Percentiles rank a stretch among this genome's conserved stretches.
phyloP scores from a whole-genome alignment of 2,113 vertebrate genomes.

The Planiliza haematocheilus region DNA sequence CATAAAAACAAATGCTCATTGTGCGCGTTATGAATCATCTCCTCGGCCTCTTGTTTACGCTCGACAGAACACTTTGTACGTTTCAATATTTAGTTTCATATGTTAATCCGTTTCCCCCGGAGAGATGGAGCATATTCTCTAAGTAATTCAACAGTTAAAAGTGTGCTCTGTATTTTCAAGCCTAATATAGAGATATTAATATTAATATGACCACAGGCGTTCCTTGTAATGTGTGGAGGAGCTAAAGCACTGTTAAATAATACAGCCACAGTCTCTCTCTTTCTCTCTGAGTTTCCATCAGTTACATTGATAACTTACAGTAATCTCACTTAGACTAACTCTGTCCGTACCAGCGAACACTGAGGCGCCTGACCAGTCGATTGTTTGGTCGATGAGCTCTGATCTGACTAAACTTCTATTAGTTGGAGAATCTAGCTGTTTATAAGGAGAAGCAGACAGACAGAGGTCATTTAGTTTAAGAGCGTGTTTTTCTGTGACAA shows the following conservation, averaged over 20 bases:
- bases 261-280: not conserved
- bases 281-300: not conserved
- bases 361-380: too few relatives aligned
- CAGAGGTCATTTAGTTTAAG: too few relatives aligned
- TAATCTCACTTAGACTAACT: not conserved
- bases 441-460: too few relatives aligned
- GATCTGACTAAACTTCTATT: too few relatives aligned
- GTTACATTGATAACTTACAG: not conserved
- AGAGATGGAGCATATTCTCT: constrained; percentile 8
- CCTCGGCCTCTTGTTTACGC: constrained; percentile 21
- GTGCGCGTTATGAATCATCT: constrained; percentile 38
- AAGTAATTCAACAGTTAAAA: constrained; percentile 24
- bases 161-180: constrained; percentile 7
- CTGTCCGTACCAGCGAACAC: not conserved
- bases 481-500: too few relatives aligned
- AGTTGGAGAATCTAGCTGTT: too few relatives aligned
- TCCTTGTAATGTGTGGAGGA: constrained; percentile 21
- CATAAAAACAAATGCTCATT: constrained; percentile 28
- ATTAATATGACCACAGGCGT: constrained; percentile 37
- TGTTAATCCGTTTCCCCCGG: constrained; percentile 25
- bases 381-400: too few relatives aligned
- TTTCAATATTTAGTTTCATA: constrained; percentile 37
- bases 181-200: constrained; percentile 33
- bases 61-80: constrained; percentile 19
- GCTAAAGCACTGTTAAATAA: constrained; percentile 32